Evolutionary conservation across 2,797 vertebrate species (phyloP).

Genomic region (Sebastes taczanowskii): DNA sequence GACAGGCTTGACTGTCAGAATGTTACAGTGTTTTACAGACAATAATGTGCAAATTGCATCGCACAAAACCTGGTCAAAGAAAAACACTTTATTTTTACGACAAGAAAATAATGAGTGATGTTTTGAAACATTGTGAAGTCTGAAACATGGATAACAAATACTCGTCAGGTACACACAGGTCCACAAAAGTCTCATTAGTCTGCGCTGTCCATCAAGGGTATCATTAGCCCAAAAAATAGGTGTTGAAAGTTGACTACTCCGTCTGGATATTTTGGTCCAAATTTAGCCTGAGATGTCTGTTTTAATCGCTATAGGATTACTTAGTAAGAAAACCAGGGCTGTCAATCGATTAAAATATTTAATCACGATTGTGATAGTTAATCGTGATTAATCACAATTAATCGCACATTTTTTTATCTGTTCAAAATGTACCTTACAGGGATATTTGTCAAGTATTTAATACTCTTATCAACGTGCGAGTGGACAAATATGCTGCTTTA

Average conservation of each 20-base stretch:
- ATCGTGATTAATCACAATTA: too few relatives aligned
- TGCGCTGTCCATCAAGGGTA: not conserved
- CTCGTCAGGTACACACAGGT: not conserved
- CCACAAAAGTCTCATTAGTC: not conserved
- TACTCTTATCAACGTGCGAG: too few relatives aligned
- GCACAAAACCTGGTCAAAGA: not conserved
- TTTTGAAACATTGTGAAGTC: not conserved
- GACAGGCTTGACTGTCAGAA: slow-evolving; percentile 75
- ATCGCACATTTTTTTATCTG: too few relatives aligned
- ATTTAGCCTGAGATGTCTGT: not conserved
- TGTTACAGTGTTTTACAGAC: slow-evolving; percentile 63
- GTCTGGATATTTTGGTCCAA: not conserved
- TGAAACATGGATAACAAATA: not conserved
- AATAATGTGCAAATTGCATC: slow-evolving; percentile 20
- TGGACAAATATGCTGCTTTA: too few relatives aligned
- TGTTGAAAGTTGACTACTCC: not conserved
- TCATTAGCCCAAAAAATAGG: not conserved
- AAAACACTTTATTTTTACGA: not conserved
- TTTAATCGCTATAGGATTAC: not conserved
- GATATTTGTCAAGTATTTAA: too few relatives aligned
- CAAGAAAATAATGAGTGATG: not conserved
- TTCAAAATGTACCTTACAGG: too few relatives aligned
- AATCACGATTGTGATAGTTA: too few relatives aligned
- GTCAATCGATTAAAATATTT: too few relatives aligned
- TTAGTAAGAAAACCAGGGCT: too few relatives aligned